These are phyloP conservation scores for Ameiurus melas DNA, from an alignment of 2,113 vertebrate genomes.

Conservation along the genomic window DNA sequence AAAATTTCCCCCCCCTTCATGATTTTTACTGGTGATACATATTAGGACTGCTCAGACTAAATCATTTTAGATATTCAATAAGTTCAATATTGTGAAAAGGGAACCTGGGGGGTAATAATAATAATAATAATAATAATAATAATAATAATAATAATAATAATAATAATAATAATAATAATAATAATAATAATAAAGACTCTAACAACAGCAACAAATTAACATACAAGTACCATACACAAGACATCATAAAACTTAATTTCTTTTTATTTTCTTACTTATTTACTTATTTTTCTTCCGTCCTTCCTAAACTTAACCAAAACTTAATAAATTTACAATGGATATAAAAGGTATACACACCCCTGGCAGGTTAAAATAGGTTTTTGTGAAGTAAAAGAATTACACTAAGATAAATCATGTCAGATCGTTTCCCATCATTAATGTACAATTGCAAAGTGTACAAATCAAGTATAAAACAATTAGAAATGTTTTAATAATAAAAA, in stretches of 20 bases:
- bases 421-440: too few species aligned
- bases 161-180: not conserved
- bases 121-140: not conserved
- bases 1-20: not conserved
- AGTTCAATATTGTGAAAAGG: not conserved
- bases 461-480: too few species aligned
- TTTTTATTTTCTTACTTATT: not conserved
- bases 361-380: too few species aligned
- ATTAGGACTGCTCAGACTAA: not conserved
- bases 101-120: not conserved
- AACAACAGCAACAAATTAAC: not conserved
- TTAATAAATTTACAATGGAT: not conserved
- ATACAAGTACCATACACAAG: not conserved
- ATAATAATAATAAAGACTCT: not conserved
- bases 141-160: not conserved
- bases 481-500: too few species aligned
- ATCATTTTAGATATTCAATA: not conserved
- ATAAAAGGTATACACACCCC: too few species aligned
- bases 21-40: not conserved
- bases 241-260: not conserved
- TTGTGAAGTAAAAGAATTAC: too few species aligned
- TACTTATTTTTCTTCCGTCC: not conserved
- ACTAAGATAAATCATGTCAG: too few species aligned
- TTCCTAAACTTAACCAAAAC: not conserved
- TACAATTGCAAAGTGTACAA: too few species aligned